A percentile compares a stretch with the other conserved stretches of the same genome.
Conservation (phyloP, 2,797 vertebrate species). For the Thamnophis elegans region DNA sequence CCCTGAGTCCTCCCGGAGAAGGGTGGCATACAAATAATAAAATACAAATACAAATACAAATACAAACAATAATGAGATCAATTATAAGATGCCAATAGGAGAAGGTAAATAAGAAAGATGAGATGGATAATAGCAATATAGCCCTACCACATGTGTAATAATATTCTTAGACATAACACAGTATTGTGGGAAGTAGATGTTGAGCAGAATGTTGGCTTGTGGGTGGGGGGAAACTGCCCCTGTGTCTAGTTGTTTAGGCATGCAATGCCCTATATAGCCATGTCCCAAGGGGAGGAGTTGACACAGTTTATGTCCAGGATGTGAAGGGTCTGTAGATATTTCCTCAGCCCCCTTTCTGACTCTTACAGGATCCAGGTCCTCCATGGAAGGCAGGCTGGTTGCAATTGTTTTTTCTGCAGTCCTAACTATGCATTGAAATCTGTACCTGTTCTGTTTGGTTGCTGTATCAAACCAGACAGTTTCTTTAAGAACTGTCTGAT, state of each 20-base stretch:
- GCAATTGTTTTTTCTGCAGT: not conserved
- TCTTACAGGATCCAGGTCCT: not conserved
- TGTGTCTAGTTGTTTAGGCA: not conserved
- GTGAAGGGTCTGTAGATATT: not conserved
- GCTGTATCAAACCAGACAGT: not conserved
- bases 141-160: too few species aligned
- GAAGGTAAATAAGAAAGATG: not conserved
- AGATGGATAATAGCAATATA: too few species aligned
- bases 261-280: too few species aligned
- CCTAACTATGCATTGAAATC: not conserved
- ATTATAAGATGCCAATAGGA: not conserved
- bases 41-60: too few species aligned
- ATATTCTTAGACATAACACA: too few species aligned
- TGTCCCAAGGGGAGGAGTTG: not conserved
- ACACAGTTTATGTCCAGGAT: not conserved
- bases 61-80: not conserved
- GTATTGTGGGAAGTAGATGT: too few species aligned
- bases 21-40: too few species aligned
- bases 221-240: too few species aligned
- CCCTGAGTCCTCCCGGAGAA: too few species aligned
- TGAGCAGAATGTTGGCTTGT: not conserved
- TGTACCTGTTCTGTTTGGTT: not conserved
- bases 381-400: not conserved
- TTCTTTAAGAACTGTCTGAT: not conserved
- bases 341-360: not conserved